A percentile compares a stretch with the other conserved stretches of the same genome.
Conservation (phyloP, 2,797 vertebrate genomes). For the Yasuhikotakia modesta region DNA sequence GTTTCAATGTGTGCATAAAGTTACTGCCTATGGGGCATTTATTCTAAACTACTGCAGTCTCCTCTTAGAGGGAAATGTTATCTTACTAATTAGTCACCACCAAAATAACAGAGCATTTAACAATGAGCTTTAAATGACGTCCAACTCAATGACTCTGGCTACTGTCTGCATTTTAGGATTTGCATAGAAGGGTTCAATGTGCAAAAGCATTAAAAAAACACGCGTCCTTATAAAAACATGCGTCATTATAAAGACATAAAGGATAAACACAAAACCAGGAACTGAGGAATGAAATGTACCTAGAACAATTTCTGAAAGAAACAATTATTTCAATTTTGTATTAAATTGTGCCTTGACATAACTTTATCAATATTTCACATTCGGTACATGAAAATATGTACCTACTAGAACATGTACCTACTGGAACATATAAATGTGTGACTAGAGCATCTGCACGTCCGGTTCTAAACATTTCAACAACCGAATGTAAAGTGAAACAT, state of each 20-base stretch:
- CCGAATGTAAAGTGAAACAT: constrained; percentile 15
- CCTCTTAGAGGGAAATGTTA: not conserved
- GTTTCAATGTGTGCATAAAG: constrained; percentile 9
- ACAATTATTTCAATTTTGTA: no score
- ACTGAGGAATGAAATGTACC: not conserved
- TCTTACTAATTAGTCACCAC: constrained; percentile 3
- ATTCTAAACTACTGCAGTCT: constrained; percentile 5
- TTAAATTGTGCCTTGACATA: not conserved
- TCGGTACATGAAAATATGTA: no score
- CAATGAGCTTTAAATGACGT: not conserved
- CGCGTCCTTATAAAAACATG: not conserved
- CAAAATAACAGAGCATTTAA: not conserved
- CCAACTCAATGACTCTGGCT: no score
- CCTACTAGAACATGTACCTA: no score
- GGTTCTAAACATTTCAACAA: constrained; percentile 6
- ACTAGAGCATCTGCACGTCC: not conserved
- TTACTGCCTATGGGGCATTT: constrained; percentile 6
- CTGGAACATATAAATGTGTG: no score
- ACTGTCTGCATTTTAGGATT: not conserved
- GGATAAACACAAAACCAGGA: not conserved
- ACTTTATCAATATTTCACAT: not conserved
- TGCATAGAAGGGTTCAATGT: not conserved
- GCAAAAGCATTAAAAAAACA: not conserved
- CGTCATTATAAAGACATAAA: not conserved
- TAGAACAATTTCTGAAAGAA: not conserved